These are phyloP conservation scores for Ectobius pallidus DNA, from an alignment of 2,888 invertebrate species.

Conservation along the genomic window DNA sequence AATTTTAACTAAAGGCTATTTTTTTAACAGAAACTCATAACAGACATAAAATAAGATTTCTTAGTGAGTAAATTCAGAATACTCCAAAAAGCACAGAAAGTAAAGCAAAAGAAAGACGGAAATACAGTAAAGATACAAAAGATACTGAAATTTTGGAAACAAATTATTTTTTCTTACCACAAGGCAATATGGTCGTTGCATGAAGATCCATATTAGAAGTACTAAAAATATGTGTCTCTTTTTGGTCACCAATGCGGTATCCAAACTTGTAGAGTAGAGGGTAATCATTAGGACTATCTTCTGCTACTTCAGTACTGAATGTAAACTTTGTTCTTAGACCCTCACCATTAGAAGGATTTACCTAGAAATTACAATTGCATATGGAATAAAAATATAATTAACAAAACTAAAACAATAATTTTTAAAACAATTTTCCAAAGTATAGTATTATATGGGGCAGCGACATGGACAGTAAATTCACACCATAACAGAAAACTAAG, in stretches of 20 bases:
- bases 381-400: not conserved
- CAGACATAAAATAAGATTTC: too few relatives aligned
- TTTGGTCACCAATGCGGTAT: slow-evolving; percentile 28
- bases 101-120: too few relatives aligned
- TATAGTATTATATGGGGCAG: too few relatives aligned
- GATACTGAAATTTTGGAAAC: too few relatives aligned
- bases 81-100: too few relatives aligned
- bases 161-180: slow-evolving; percentile 37
- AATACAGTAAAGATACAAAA: too few relatives aligned
- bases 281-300: slow-evolving; percentile 36
- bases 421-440: not conserved
- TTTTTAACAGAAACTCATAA: too few relatives aligned
- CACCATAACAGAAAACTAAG: too few relatives aligned
- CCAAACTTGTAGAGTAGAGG: slow-evolving; percentile 41
- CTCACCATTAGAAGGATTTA: slow-evolving; percentile 42
- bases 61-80: too few relatives aligned
- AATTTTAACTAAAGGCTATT: too few relatives aligned
- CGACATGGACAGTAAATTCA: too few relatives aligned
- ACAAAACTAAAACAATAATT: not conserved
- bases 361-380: slow-evolving; percentile 34
- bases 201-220: slow-evolving; percentile 30
- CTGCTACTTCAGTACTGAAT: slow-evolving; percentile 36
- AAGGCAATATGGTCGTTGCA: slow-evolving; percentile 29
- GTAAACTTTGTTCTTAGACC: slow-evolving; percentile 44
- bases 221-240: slow-evolving; percentile 28